Evolutionary conservation across 2,113 vertebrate species (phyloP).

Genomic region (Equus quagga): DNA sequence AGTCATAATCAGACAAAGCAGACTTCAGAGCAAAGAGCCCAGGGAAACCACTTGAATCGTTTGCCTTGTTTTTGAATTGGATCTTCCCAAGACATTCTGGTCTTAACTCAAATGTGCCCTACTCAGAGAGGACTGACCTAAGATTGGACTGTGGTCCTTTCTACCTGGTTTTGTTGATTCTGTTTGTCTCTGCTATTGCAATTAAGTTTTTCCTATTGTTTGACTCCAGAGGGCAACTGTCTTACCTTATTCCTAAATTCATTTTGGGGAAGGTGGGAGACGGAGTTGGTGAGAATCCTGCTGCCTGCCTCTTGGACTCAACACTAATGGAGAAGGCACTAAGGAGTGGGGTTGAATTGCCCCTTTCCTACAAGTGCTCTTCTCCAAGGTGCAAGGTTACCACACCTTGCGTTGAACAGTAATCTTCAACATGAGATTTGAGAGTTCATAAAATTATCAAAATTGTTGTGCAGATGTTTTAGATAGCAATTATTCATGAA

Average conservation of each 20-base stretch:
- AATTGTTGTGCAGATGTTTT: background rate
- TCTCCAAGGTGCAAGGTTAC: background rate
- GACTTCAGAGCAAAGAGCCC: background rate
- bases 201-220: background rate
- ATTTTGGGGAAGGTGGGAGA: background rate
- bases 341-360: background rate
- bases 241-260: background rate
- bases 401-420: background rate
- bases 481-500: background rate
- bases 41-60: background rate
- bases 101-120: background rate
- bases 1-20: background rate
- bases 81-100: background rate
- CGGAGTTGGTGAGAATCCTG: background rate
- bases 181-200: background rate
- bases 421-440: background rate
- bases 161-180: background rate
- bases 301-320: background rate
- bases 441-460: background rate
- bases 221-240: background rate
- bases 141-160: background rate
- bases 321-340: background rate
- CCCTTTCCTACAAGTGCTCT: background rate
- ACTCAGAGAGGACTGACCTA: background rate
- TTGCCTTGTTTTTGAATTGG: background rate